Evolutionary conservation across 2,888 invertebrate species (phyloP), one percentile per base, ranked within the genome.

Genomic region (Lepidocyrtinus sp.): DNA sequence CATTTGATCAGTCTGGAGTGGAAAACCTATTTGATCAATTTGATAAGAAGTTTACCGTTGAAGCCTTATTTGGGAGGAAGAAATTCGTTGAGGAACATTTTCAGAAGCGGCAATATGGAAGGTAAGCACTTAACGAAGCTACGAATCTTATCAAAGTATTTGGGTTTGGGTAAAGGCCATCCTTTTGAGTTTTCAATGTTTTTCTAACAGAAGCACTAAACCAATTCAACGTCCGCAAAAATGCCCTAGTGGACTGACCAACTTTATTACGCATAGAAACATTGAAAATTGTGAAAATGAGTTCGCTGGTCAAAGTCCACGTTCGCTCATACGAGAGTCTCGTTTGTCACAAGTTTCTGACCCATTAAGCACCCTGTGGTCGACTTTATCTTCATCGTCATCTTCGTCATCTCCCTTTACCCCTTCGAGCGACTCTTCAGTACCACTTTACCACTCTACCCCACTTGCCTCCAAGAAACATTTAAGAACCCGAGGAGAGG

Each of bases 1-100:
- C 1, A 12, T 50, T 69, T 19, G 26, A 2, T 12, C 46, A 24
- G 24, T 5, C 2, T 7, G 15, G 1, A 1, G 25, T 69, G n/a
- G 55, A 55, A 25, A 1, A 69, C 55, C 0, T 69, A 17, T 69
- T 69, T 55, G 50, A 50, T 15, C 69, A 50, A 15, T 68, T 50
- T 45, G 68, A 46, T 24, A n/a, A 50, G 5, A 50, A 68, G 3
- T n/a, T 1, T 25, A 65, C 1, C 2, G 5, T 36, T 5, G 36
- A 12, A 36, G 5, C 36, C 5, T 36, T 36, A 5, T 7, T 36
- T 12, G 36, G 36, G 12, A 5, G 36, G 36, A 5, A 36, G 36
- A 12, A 7, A 7, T 36, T 36, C 12, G 36, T 36, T 36, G 5
- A 36, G 36, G 5, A 36, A 36, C 36, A 36, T 36, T 36, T 36